Evolutionary conservation across 2,797 vertebrate genomes (phyloP).

Genomic region (Parauchenoglanis punctatus): DNA sequence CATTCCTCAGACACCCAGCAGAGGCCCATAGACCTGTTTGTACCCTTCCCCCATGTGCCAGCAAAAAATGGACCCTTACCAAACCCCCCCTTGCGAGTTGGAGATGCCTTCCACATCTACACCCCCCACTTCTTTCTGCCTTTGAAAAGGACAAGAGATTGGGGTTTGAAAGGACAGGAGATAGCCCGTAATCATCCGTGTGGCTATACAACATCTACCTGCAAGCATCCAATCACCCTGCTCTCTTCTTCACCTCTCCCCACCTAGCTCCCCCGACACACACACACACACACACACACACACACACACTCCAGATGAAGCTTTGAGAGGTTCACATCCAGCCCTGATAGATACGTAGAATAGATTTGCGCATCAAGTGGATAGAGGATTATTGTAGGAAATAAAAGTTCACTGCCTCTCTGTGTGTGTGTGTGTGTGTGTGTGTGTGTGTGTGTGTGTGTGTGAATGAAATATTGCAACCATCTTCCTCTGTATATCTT

Average conservation of each 20-base stretch:
- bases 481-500: background rate
- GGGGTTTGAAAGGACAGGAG: constrained; percentile 78
- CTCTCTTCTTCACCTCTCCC: constrained; percentile 39
- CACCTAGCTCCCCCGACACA: background rate
- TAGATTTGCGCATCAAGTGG: background rate
- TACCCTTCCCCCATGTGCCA: constrained; percentile 78
- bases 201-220: constrained; percentile 77
- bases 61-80: constrained; percentile 64
- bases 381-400: background rate
- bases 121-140: constrained; percentile 67
- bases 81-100: constrained; percentile 65
- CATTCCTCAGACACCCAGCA: constrained; percentile 72
- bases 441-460: background rate
- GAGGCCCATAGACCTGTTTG: constrained; percentile 77
- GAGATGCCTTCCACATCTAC: constrained; percentile 71
- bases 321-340: constrained; percentile 32
- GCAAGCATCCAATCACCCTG: constrained; percentile 69
- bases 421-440: background rate
- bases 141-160: constrained; percentile 80
- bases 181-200: constrained; percentile 77
- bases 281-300: background rate
- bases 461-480: background rate
- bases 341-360: background rate
- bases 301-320: constrained; percentile 40
- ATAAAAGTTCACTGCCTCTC: constrained; percentile 2